Evolutionary conservation across 2,113 vertebrate species (phyloP).

Genomic region (Rhinichthys klamathensis): DNA sequence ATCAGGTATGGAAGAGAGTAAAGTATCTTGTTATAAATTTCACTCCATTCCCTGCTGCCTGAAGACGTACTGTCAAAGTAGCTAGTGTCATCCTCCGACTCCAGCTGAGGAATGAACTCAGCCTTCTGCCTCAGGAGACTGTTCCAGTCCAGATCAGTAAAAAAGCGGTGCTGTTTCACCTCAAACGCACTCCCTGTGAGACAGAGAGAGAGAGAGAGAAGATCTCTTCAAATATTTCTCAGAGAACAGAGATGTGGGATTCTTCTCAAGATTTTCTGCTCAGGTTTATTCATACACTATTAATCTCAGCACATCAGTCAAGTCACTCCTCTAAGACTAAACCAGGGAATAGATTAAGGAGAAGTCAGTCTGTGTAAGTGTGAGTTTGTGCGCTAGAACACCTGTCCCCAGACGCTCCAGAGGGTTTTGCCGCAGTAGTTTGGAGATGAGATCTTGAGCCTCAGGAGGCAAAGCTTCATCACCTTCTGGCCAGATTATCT

Average conservation of each 20-base stretch:
- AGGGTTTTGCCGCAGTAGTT: constrained; percentile 91
- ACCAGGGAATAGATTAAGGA: background rate
- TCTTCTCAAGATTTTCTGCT: constrained; percentile 7
- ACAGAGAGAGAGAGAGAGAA: background rate
- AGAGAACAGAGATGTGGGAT: background rate
- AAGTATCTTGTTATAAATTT: background rate
- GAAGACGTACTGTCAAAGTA: constrained; percentile 94
- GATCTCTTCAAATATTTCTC: constrained; percentile 15
- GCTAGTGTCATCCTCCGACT: constrained; percentile 97
- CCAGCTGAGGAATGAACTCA: constrained; percentile 96
- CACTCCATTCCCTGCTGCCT: background rate
- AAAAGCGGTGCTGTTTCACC: constrained; percentile 96
- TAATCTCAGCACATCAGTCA: background rate
- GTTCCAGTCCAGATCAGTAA: constrained; percentile 94
- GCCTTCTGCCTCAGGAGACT: constrained; percentile 97
- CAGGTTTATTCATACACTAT: constrained; percentile 1
- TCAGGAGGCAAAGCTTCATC: constrained; percentile 92
- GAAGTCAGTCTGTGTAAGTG: background rate
- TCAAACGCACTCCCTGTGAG: constrained; percentile 87
- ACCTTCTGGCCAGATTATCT: constrained; percentile 96
- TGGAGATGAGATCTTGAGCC: constrained; percentile 92
- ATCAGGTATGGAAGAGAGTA: constrained; percentile 10
- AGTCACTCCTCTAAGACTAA: background rate
- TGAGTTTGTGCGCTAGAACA: constrained; percentile 56
- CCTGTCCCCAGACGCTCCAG: constrained; percentile 95